Conservation (phyloP, 1,140 invertebrate species). For the Cardiocondyla obscurior region DNA sequence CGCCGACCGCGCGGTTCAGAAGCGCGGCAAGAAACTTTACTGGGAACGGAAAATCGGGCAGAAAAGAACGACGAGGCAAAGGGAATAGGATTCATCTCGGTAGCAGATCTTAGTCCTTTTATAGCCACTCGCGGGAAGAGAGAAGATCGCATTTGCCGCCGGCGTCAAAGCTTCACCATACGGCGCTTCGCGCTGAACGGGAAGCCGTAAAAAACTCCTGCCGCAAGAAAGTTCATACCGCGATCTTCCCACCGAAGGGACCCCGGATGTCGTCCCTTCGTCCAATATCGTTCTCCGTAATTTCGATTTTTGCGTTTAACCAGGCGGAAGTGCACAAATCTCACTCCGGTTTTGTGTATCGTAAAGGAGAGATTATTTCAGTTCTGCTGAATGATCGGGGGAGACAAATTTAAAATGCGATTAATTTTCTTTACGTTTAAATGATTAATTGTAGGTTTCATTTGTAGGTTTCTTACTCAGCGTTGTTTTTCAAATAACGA, state of each 20-base stretch:
- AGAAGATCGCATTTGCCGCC: conserved; percentile 34
- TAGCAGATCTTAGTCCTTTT: conserved; percentile 33
- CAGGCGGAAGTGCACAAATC: conserved; percentile 9
- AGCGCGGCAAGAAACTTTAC: conserved; percentile 22
- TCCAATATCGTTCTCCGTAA: conserved; percentile 4
- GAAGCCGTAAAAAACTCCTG: conserved; percentile 34
- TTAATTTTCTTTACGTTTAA: not conserved
- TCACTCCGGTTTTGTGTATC: not conserved
- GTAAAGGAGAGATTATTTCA: conserved; percentile 9
- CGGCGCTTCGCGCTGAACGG: conserved; percentile 2
- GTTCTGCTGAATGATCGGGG: not conserved
- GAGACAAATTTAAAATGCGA: not conserved
- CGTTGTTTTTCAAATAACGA: not conserved
- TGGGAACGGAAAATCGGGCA: conserved; percentile 24
- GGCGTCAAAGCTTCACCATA: conserved; percentile 34
- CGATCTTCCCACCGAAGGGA: conserved; percentile 1
- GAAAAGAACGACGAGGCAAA: not conserved
- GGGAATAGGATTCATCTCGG: conserved; percentile 25
- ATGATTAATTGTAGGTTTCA: not conserved
- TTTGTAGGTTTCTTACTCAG: not conserved
- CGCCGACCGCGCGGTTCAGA: not conserved
- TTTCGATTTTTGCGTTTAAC: not conserved
- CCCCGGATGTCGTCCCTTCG: not conserved
- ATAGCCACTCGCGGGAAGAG: not conserved
- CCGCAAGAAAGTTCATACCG: conserved; percentile 49